Base-by-base conservation (phyloP, 2,797 vertebrate genomes). In the Brachyalestes nurse region DNA sequence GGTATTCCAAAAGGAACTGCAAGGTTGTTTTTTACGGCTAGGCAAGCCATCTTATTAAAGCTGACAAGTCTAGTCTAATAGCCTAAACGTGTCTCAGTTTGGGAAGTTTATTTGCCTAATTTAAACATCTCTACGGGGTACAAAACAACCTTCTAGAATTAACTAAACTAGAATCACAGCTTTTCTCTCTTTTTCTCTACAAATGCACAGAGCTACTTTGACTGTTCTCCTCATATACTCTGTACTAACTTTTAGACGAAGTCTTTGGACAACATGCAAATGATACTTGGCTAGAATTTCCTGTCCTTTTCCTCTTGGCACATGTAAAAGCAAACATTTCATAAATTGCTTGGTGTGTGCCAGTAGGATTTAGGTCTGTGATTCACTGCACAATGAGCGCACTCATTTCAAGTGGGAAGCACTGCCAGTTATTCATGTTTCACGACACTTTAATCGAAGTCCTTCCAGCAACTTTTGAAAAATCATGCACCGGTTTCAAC, bases 271-370 rank as follows among this genome's bases (percentile, higher is more conserved):
- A 75, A 60, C 70, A 80, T 78, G 70, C 72, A 70, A 74, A 85
- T 76, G 38, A 80, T 76, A 67, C 40, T 55, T 12, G 19, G 81
- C 64, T 78, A 58, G 65, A 78, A 75, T 80, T 69, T 80, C 64
- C 49, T 61, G 64, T 82, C 61, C 64, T 74, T 74, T 79, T 57
- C 78, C 70, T 70, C 57, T 64, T 81, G 69, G 73, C 62, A 28
- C 40, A 62, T 28, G 34, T 67, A 80, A 82, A 80, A 42, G 42
- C 84, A 85, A 85, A 85, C 69, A 74, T 80, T 70, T 80, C 55
- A 82, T 40, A 80, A 77, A 82, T 45, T 49, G 38, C 75, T 72
- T 14, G n/a, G 65, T 64, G 73, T 28, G 45, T 82, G 84, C 64
- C 80, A 75, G 55, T 4, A 76, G 66, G 60, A 66, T 79, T 66